phyloP scores from a whole-genome alignment of 2,797 vertebrate species.

The Hybognathus amarus region DNA sequence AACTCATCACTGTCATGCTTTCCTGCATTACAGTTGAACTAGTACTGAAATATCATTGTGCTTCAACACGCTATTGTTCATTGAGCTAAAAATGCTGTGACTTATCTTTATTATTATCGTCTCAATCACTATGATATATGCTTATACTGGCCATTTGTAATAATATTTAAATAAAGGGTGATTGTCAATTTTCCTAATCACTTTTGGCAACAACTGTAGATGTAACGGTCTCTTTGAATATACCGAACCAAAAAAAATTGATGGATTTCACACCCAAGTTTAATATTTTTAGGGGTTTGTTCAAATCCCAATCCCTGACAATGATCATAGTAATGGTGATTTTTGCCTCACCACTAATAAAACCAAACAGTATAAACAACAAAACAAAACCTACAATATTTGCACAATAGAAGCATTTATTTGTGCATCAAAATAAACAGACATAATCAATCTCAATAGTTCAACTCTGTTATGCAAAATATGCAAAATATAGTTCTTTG shows the following conservation, averaged over 20 bases:
- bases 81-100: neutral
- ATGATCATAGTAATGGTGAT: neutral
- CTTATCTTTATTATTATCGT: no score
- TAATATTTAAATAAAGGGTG: no score
- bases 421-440: neutral
- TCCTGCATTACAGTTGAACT: neutral
- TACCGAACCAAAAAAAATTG: neutral
- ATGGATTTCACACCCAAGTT: neutral
- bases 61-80: neutral
- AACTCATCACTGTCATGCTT: neutral
- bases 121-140: no score
- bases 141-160: no score
- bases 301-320: neutral
- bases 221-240: neutral
- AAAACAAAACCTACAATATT: neutral
- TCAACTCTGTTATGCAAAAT: neutral
- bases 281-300: conserved; percentile 2
- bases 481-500: neutral
- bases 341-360: neutral
- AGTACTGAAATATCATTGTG: neutral
- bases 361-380: neutral
- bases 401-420: neutral
- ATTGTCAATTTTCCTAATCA: no score
- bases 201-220: no score
- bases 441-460: neutral